Evolutionary conservation across 2,797 vertebrate genomes (phyloP).

Genomic region (Bradypodion ventrale): DNA sequence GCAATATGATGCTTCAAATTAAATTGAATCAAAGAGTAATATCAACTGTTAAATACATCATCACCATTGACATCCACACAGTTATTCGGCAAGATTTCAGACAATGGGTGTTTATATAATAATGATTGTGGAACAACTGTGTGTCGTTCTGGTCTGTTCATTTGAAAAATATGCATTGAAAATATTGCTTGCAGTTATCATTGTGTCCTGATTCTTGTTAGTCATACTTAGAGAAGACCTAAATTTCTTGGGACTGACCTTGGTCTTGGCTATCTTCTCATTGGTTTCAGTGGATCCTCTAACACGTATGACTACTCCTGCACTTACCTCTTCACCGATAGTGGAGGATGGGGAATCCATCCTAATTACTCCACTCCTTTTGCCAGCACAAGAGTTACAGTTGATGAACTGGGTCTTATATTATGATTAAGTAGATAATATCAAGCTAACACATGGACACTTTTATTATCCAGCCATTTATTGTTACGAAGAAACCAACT

Average conservation of each 20-base stretch:
- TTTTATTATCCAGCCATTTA: conserved; percentile 52
- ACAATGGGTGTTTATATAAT: too few species aligned
- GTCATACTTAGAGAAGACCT: not conserved
- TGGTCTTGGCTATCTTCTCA: not conserved
- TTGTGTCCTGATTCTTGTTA: not conserved
- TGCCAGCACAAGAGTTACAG: not conserved
- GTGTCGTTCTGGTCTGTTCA: not conserved
- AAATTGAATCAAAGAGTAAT: too few species aligned
- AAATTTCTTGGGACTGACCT: not conserved
- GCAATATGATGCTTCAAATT: too few species aligned
- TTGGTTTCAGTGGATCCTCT: not conserved
- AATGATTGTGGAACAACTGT: too few species aligned
- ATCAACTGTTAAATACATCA: too few species aligned
- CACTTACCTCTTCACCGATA: not conserved
- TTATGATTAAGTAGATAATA: conserved; percentile 37
- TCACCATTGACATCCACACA: too few species aligned
- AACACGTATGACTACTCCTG: not conserved
- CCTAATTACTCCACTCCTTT: not conserved
- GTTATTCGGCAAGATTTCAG: too few species aligned
- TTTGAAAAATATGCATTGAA: too few species aligned
- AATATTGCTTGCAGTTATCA: not conserved
- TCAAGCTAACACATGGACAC: conserved; percentile 52
- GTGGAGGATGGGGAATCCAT: not conserved
- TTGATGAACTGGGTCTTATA: not conserved
- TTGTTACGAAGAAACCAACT: conserved; percentile 49